Percentiles rank a stretch among this genome's conserved stretches.
phyloP scores from a whole-genome alignment of 2,113 vertebrate species.

The Tragulus kanchil region DNA sequence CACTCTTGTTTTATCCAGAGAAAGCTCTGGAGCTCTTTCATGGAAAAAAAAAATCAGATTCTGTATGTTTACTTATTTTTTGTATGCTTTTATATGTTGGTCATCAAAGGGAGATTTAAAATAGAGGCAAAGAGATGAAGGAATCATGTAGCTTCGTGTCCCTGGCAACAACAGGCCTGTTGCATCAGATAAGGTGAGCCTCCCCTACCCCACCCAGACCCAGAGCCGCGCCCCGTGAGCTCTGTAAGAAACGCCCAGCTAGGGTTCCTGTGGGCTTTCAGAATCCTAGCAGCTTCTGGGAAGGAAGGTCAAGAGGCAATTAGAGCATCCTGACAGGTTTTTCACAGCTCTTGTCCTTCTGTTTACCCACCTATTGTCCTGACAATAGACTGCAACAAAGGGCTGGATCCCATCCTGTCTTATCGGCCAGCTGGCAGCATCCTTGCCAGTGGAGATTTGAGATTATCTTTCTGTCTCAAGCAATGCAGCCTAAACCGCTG shows the following conservation, averaged over 20 bases:
- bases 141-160: not conserved
- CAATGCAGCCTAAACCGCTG: not conserved
- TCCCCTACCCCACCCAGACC: rapidly evolving
- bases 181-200: rapidly evolving
- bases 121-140: too few relatives aligned
- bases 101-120: not conserved
- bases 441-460: not conserved
- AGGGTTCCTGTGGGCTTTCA: too few relatives aligned
- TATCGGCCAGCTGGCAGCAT: rapidly evolving
- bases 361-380: not conserved
- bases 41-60: not conserved
- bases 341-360: rapidly evolving
- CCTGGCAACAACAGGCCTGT: rapidly evolving
- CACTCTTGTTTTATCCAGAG: not conserved
- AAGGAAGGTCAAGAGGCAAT: not conserved
- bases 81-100: not conserved
- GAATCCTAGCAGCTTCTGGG: not conserved
- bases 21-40: not conserved
- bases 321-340: rapidly evolving
- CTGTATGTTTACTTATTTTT: too few relatives aligned
- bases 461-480: not conserved
- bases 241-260: not conserved
- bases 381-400: not conserved
- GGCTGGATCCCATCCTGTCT: not conserved
- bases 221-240: not conserved